Evolutionary conservation across 2,113 vertebrate genomes (phyloP), one percentile per base, ranked within the genome.

Genomic region (Tiliqua scincoides): DNA sequence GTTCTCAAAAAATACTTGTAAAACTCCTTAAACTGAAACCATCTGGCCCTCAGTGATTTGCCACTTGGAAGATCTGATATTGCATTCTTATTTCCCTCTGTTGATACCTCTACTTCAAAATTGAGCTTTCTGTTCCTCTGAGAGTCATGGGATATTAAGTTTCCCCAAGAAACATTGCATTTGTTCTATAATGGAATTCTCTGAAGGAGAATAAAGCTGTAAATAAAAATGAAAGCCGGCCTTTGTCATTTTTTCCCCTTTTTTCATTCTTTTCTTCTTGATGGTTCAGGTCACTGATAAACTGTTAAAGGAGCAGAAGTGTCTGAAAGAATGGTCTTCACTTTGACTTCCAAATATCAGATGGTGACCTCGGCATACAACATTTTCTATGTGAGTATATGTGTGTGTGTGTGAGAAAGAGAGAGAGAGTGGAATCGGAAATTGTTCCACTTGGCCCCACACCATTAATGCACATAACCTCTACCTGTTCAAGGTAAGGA

Each of bases 1-100:
- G 91, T 93, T 95, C 89, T 73, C 61, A 25, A 86, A 89, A 86
- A 91, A 88, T 71, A 86, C 83, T 91, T 89, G 79, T 89, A 89
- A 92, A 94, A 83, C 54, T 79, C 63, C 77, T 83, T 18, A 72
- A 92, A 85, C 32, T 80, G 88, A 76, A 93, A 81, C 91, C 89
- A 95, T 94, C 85, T 95, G 93, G 67, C 78, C 62, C 62, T 88
- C 74, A 70, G 32, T 61, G 81, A 78, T 91, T 84, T 82, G 79
- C 87, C 85, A 87, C 90, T 91, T 91, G 78, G 89, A 94, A 91
- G 87, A 93, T 62, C n/a, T 20, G 48, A 89, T 59, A 75, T 9
- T 79, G 77, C 67, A 83, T 80, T 82, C 72, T 84, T 90, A 62
- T 59, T 88, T 93, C 92, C 82, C 85, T 93, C 89, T 88, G 80